A percentile compares a stretch with the other conserved stretches of the same genome.
Conservation (phyloP, 2,797 vertebrate genomes). For the Bryconaethiops microstoma region DNA sequence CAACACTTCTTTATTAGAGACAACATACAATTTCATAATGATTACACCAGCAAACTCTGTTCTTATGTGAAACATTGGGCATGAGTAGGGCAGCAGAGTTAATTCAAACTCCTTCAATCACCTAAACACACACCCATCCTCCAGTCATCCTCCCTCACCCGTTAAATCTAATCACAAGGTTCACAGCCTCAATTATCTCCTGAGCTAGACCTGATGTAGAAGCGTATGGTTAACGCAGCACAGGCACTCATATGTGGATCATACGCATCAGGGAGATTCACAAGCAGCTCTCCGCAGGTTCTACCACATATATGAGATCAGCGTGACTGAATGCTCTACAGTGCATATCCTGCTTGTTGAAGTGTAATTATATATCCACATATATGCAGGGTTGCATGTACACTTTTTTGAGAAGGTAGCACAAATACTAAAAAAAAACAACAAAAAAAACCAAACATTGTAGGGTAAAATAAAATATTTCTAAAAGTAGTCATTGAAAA, state of each 20-base stretch:
- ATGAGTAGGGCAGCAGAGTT: too few species aligned
- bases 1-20: not conserved
- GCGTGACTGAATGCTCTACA: not conserved
- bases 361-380: not conserved
- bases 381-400: not conserved
- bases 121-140: conserved; percentile 40
- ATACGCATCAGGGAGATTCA: conserved; percentile 18
- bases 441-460: too few species aligned
- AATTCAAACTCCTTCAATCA: too few species aligned
- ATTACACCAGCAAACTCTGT: not conserved
- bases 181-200: conserved; percentile 75
- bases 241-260: conserved; percentile 22
- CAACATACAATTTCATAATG: not conserved
- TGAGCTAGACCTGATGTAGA: conserved; percentile 37
- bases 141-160: conserved; percentile 59
- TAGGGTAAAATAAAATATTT: too few species aligned
- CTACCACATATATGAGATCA: not conserved
- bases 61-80: not conserved
- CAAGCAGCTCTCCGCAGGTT: conserved; percentile 11
- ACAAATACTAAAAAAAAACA: too few species aligned
- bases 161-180: conserved; percentile 77
- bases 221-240: conserved; percentile 39
- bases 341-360: not conserved
- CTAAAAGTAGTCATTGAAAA: too few species aligned
- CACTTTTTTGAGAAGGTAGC: too few species aligned